Evolutionary conservation across 2,113 vertebrate genomes (phyloP).

Genomic region (Pontoporia blainvillei): DNA sequence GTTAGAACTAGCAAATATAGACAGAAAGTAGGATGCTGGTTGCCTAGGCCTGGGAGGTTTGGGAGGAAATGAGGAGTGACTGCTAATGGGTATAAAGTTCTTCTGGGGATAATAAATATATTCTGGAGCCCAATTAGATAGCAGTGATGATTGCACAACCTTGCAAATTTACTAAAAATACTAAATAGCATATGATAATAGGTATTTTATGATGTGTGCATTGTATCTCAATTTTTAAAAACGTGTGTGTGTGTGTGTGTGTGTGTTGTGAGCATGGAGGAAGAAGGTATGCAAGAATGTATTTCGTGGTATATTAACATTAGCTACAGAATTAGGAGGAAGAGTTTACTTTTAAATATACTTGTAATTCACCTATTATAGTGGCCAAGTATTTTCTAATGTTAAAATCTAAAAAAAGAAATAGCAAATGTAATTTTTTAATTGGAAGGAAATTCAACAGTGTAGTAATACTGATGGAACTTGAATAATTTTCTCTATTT

Average conservation of each 20-base stretch:
- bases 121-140: background rate
- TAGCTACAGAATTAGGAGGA: background rate
- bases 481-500: background rate
- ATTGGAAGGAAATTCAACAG: background rate
- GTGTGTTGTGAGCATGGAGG: background rate
- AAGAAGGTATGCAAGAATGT: background rate
- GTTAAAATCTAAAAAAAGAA: background rate
- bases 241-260: background rate
- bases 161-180: background rate
- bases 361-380: background rate
- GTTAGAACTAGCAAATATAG: background rate
- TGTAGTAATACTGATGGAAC: background rate
- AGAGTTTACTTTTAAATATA: background rate
- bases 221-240: background rate
- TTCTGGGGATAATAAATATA: background rate
- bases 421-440: background rate
- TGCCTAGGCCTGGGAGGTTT: background rate
- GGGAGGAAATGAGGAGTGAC: background rate
- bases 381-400: background rate
- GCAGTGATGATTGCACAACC: background rate
- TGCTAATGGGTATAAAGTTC: background rate
- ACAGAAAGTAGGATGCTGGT: background rate
- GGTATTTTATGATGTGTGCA: background rate
- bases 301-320: background rate
- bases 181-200: background rate